Evolutionary conservation across 2,113 vertebrate genomes (phyloP).

Genomic region (Paracanthobrama guichenoti): DNA sequence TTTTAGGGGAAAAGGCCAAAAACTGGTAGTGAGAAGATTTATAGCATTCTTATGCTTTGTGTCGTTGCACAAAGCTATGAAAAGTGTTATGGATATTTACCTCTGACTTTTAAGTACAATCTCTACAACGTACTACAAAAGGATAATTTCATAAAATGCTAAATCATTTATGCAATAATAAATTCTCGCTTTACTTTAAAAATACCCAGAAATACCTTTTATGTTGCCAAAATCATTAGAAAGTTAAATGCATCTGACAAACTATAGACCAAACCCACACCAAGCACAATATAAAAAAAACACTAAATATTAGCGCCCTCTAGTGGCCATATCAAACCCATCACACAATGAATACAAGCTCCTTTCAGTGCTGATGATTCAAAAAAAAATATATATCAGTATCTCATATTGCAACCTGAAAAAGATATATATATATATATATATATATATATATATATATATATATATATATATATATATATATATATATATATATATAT

Average conservation of each 20-base stretch:
- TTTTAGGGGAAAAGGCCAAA: neutral
- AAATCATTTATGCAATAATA: neutral
- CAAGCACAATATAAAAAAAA: slow-evolving; percentile 1
- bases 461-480: too few relatives aligned
- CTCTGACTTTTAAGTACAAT: neutral
- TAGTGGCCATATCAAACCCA: slow-evolving; percentile 27
- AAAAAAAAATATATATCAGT: neutral
- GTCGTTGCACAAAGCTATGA: neutral
- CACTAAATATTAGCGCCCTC: neutral
- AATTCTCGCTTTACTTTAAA: neutral
- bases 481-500: too few relatives aligned
- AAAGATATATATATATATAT: neutral
- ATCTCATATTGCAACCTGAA: neutral
- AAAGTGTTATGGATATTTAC: neutral
- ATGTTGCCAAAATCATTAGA: slow-evolving; percentile 3
- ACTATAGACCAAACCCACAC: neutral
- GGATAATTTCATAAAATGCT: neutral
- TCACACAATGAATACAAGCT: neutral
- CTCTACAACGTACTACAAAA: neutral
- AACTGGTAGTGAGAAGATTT: neutral
- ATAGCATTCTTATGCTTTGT: neutral
- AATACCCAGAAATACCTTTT: neutral
- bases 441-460: too few relatives aligned
- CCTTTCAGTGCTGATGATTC: neutral
- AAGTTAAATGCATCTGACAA: slow-evolving; percentile 10